These are phyloP conservation scores for Leiothrix lutea DNA, from an alignment of 2,113 vertebrate genomes.

Conservation along the genomic window DNA sequence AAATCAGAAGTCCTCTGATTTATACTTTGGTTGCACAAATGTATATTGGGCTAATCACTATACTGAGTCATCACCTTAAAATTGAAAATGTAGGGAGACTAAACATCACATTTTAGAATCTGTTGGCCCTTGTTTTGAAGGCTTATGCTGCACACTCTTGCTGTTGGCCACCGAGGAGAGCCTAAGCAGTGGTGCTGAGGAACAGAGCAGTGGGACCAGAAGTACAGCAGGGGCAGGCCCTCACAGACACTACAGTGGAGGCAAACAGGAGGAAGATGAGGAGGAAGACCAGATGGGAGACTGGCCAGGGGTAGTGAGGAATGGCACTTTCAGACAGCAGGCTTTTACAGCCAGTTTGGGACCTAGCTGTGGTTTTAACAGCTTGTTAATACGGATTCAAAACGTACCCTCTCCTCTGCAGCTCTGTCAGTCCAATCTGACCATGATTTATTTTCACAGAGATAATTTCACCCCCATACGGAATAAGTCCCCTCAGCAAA, in stretches of 20 bases:
- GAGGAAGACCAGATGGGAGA: not conserved
- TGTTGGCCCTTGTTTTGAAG: not conserved
- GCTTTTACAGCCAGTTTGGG: not conserved
- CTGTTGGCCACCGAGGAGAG: not conserved
- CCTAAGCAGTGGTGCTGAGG: not conserved
- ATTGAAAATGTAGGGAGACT: not conserved
- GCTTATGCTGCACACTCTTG: not conserved
- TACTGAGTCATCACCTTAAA: not conserved
- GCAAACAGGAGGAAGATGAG: not conserved
- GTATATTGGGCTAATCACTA: not conserved
- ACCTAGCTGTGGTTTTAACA: not conserved
- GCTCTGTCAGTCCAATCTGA: not conserved
- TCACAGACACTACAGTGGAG: not conserved
- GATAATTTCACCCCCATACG: not conserved
- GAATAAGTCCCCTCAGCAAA: not conserved
- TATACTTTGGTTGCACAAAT: not conserved
- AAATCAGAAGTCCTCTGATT: not conserved
- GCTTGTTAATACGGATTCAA: constrained; percentile 19
- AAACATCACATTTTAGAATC: not conserved
- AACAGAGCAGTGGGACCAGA: not conserved
- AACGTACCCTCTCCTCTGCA: not conserved
- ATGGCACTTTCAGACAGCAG: not conserved
- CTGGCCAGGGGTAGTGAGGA: not conserved
- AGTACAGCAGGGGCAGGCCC: not conserved
- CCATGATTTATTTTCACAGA: not conserved